Evolutionary conservation across 2,113 vertebrate species (phyloP).

Genomic region (Gymnorhina tibicen): DNA sequence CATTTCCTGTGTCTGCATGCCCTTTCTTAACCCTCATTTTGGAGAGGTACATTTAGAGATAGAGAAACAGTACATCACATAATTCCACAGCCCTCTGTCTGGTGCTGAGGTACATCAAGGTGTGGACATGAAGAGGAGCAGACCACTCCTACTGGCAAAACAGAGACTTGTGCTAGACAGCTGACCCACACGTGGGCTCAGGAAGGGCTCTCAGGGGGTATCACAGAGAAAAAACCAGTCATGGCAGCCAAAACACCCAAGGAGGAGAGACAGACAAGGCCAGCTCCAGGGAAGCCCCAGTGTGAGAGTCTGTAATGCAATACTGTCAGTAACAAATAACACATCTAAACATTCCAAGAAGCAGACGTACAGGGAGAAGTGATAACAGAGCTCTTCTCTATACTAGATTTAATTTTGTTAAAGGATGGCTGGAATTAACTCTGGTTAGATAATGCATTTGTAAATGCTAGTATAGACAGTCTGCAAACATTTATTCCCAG

Average conservation of each 20-base stretch:
- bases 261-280: background rate
- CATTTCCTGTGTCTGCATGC: background rate
- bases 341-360: background rate
- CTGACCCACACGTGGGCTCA: fast-evolving
- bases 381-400: constrained; percentile 1
- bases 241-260: background rate
- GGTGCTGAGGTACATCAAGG: background rate
- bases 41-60: background rate
- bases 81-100: background rate
- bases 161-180: background rate
- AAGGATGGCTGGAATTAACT: constrained; percentile 54
- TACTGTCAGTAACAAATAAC: background rate
- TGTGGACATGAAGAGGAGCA: background rate
- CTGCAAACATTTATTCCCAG: constrained; percentile 42
- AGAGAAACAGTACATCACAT: background rate
- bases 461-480: constrained; percentile 33
- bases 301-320: background rate
- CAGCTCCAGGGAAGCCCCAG: background rate
- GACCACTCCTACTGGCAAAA: background rate
- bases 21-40: background rate
- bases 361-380: background rate
- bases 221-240: background rate
- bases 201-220: background rate
- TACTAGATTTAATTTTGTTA: constrained; percentile 55
- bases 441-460: constrained; percentile 34